Percentiles rank a stretch among this genome's conserved stretches.
Evolutionary conservation across 2,797 vertebrate species (phyloP).

Genomic region (Arnoldichthys spilopterus): DNA sequence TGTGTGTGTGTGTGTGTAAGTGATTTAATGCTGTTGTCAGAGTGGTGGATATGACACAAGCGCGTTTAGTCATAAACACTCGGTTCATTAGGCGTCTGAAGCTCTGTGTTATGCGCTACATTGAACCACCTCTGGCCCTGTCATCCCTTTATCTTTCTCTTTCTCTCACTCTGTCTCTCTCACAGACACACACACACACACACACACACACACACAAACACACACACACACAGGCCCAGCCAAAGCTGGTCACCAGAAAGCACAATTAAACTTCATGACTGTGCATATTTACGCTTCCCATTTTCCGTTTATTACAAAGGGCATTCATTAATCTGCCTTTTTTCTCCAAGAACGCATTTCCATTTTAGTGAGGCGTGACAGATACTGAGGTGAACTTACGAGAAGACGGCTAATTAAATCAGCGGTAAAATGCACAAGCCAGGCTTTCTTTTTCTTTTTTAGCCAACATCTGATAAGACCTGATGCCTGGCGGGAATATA

Average conservation of each 20-base stretch:
- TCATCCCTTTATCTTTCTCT: constrained; percentile 71
- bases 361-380: constrained; percentile 84
- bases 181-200: constrained; percentile 71
- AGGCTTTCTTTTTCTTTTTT: constrained; percentile 56
- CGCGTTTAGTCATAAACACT: constrained; percentile 86
- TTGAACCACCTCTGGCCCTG: constrained; percentile 83
- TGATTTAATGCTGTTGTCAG: constrained; percentile 60
- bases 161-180: constrained; percentile 58
- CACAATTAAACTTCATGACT: constrained; percentile 91
- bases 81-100: constrained; percentile 89
- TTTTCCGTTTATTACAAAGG: constrained; percentile 86
- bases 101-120: constrained; percentile 84
- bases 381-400: constrained; percentile 82
- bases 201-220: constrained; percentile 77
- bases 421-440: constrained; percentile 78
- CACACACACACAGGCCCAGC: constrained; percentile 73
- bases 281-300: constrained; percentile 86
- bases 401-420: constrained; percentile 88
- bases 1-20: not conserved
- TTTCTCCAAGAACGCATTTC: constrained; percentile 75
- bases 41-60: constrained; percentile 82
- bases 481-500: constrained; percentile 57
- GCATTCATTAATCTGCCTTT: constrained; percentile 83
- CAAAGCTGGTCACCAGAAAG: constrained; percentile 83
- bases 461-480: constrained; percentile 67